These are phyloP conservation scores for Acestrorhynchus altus DNA, from an alignment of 2,797 vertebrate genomes.

Conservation along the genomic window DNA sequence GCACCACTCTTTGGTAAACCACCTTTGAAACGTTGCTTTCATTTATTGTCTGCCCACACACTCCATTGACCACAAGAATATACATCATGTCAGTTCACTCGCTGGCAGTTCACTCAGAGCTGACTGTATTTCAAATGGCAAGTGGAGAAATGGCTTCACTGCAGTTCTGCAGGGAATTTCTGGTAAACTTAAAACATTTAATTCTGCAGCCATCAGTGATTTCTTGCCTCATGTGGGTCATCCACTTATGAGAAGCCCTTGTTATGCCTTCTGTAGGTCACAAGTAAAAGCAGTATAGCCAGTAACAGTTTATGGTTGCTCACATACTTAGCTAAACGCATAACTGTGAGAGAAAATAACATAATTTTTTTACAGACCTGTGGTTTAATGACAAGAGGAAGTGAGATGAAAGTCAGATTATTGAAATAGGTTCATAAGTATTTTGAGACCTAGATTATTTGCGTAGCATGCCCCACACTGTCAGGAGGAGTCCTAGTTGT, in stretches of 20 bases:
- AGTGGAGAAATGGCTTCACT: not conserved
- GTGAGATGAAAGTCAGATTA: conserved; percentile 26
- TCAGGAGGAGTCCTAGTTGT: not conserved
- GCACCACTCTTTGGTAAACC: not conserved
- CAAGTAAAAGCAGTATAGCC: too few species aligned
- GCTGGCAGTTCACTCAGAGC: not conserved
- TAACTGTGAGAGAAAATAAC: not conserved
- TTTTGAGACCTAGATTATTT: not conserved
- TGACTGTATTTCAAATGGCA: not conserved
- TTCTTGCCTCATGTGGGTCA: not conserved
- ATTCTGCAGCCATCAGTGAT: not conserved
- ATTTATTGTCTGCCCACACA: not conserved
- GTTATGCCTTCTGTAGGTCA: not conserved
- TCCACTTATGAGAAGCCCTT: not conserved
- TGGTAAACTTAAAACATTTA: not conserved
- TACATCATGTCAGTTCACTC: not conserved
- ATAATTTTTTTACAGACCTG: conserved; percentile 17
- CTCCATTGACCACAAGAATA: not conserved
- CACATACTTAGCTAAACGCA: not conserved
- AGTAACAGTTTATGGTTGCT: not conserved
- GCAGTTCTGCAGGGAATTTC: not conserved
- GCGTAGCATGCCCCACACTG: not conserved
- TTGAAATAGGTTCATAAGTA: not conserved
- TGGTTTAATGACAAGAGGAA: conserved; percentile 33
- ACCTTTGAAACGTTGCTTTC: not conserved